A percentile compares a stretch with the other conserved stretches of the same genome.
phyloP scores from a whole-genome alignment of 2,797 vertebrate genomes.

The Syngnathus rostellatus region DNA sequence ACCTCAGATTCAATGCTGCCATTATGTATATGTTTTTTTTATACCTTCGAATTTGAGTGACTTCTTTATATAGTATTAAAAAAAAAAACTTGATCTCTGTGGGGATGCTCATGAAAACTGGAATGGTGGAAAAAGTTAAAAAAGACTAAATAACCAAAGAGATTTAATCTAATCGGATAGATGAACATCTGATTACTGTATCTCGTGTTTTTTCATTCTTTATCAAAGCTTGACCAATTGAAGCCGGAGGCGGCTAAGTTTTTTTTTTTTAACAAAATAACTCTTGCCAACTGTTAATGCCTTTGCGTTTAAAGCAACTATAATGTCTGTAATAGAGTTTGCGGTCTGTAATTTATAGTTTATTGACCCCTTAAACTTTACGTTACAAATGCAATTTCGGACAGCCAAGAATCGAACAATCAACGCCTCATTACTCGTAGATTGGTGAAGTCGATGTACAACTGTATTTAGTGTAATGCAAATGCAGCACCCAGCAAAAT shows the following conservation, averaged over 20 bases:
- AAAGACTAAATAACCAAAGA: constrained; percentile 7
- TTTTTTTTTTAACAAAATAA: constrained; percentile 11
- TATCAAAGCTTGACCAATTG: constrained; percentile 38
- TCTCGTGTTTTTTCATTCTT: constrained; percentile 24
- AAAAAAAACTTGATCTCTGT: not conserved
- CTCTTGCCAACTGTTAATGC: constrained; percentile 14
- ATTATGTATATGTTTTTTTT: not conserved
- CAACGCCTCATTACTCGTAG: not conserved
- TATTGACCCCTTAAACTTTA: not conserved
- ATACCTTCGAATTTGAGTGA: not conserved
- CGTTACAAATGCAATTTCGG: no score
- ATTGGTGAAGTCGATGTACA: not conserved
- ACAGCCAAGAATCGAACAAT: not conserved
- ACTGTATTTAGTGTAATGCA: not conserved
- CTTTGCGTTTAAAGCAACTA: not conserved
- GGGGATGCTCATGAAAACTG: not conserved
- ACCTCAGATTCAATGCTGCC: constrained; percentile 24
- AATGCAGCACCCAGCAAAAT: not conserved
- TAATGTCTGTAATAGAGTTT: not conserved
- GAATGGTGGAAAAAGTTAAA: not conserved
- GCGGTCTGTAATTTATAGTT: not conserved
- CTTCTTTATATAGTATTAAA: not conserved
- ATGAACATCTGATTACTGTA: constrained; percentile 2
- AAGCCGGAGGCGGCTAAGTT: constrained; percentile 23
- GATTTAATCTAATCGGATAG: constrained; percentile 35